Percentiles rank a stretch among this genome's conserved stretches.
These are phyloP conservation scores for Drosophila peninsularis DNA, from an alignment of 2,888 invertebrate species.

Conservation along the genomic window DNA sequence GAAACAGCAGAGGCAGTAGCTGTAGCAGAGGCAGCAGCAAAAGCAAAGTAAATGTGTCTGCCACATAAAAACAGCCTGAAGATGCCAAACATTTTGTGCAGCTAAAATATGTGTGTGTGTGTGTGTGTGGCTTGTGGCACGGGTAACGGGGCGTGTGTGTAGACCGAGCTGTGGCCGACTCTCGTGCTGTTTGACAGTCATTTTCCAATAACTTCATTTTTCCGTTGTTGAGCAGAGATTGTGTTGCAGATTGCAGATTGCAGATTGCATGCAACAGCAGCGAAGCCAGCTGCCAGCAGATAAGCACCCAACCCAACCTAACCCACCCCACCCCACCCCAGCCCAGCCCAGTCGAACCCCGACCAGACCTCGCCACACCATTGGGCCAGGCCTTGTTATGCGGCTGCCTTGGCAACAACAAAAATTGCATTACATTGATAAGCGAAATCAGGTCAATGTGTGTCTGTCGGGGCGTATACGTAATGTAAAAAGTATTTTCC, in stretches of 20 bases:
- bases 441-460: constrained; percentile 69
- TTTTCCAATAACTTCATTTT: constrained; percentile 78
- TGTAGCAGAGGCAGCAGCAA: not conserved
- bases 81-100: constrained; percentile 75
- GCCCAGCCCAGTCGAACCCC: constrained; percentile 2
- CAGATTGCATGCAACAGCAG: constrained; percentile 63
- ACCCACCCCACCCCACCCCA: not conserved
- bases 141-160: not conserved
- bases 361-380: constrained; percentile 10
- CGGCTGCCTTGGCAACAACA: constrained; percentile 41
- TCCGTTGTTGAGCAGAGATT: constrained; percentile 79
- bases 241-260: constrained; percentile 80
- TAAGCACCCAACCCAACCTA: constrained; percentile 28
- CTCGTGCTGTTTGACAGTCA: constrained; percentile 65
- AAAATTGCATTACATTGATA: constrained; percentile 71
- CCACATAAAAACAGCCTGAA: constrained; percentile 59
- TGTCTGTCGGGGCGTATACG: constrained; percentile 45
- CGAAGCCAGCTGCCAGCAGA: constrained; percentile 50
- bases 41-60: constrained; percentile 44
- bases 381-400: constrained; percentile 32
- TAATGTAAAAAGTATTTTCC: constrained; percentile 43
- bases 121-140: constrained; percentile 12
- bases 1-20: constrained; percentile 14
- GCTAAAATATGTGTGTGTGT: constrained; percentile 45
- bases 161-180: constrained; percentile 17